Conservation (phyloP, 2,113 vertebrate species). For the Hippocampus guttulatus region DNA sequence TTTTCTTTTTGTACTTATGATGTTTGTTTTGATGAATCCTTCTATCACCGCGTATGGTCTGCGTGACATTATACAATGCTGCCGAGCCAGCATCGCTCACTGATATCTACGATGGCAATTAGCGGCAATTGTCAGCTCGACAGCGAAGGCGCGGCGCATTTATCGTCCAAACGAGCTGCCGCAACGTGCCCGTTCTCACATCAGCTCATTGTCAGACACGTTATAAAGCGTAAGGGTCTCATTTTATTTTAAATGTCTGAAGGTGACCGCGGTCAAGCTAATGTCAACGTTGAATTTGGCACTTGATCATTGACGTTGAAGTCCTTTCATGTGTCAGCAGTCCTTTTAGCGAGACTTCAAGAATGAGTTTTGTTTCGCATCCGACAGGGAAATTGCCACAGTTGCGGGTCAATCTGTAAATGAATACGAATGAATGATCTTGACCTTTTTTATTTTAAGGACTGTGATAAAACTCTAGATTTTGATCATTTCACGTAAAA, state of each 20-base stretch:
- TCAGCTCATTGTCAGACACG: not conserved
- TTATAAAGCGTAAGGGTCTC: not conserved
- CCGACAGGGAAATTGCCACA: not conserved
- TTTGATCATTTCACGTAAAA: too few relatives aligned
- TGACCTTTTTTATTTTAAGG: too few relatives aligned
- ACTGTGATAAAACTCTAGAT: too few relatives aligned
- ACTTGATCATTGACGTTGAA: not conserved
- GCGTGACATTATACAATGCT: not conserved
- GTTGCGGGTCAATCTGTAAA: not conserved
- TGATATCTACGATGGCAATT: conserved; percentile 3
- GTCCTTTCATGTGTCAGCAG: not conserved
- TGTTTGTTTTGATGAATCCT: not conserved
- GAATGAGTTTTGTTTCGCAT: not conserved
- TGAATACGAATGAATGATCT: too few relatives aligned
- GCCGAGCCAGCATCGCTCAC: not conserved
- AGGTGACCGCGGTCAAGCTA: not conserved
- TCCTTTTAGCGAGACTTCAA: not conserved
- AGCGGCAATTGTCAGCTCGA: not conserved
- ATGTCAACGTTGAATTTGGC: not conserved
- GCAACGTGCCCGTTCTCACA: not conserved
- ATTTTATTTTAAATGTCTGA: not conserved
- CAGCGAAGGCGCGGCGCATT: not conserved
- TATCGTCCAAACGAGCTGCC: not conserved
- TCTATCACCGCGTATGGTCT: not conserved
- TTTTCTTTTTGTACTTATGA: not conserved